Evolutionary conservation across 2,797 vertebrate genomes (phyloP), one percentile per base, ranked within the genome.

Genomic region (Lemur catta): DNA sequence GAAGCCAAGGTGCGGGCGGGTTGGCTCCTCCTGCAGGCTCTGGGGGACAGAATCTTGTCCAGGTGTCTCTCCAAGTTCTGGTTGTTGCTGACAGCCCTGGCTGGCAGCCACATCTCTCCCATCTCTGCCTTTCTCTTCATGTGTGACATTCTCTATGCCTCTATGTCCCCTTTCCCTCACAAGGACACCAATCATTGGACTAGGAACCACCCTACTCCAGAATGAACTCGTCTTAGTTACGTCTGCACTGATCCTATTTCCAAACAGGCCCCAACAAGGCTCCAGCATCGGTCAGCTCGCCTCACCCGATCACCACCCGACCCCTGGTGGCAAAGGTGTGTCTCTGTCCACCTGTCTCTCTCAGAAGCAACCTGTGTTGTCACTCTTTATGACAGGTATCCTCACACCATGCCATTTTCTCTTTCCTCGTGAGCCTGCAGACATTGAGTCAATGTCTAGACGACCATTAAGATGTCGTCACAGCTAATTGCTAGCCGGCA

Each of bases 11-110:
- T 1, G 1, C 4, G 2, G 11, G 59, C 38, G n/a, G 84, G 4
- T 0, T 1, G 1, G 0, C 46, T 9, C 20, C 22, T 61, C 55
- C 33, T 0, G 20, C 59, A 26, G 48, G 26, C 35, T 22, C 17
- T 11, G 4, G 26, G 84, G 17, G 0, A 17, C 46, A 74, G 2
- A 26, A 5, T 59, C 67, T 2, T 6, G 8, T 33, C 65, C n/a
- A 52, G 50, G 18, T 0, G 24, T 26, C 8, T 43, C 38, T 26
- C 2, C 38, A 10, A 35, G 8, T 46, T 7, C 52, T 18, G 13
- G 69, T 43, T 71, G 8, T 20, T 7, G 30, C 3, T 0, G 52
- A 1, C 4, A 0, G 11, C 33, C 41, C 9, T n/a, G 33, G 57
- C 15, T 35, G 0, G 24, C 30, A 22, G 33, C n/a, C 1, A 0